These are phyloP conservation scores for Cataglyphis cursor DNA, from an alignment of 2,888 invertebrate genomes.

Conservation along the genomic window DNA sequence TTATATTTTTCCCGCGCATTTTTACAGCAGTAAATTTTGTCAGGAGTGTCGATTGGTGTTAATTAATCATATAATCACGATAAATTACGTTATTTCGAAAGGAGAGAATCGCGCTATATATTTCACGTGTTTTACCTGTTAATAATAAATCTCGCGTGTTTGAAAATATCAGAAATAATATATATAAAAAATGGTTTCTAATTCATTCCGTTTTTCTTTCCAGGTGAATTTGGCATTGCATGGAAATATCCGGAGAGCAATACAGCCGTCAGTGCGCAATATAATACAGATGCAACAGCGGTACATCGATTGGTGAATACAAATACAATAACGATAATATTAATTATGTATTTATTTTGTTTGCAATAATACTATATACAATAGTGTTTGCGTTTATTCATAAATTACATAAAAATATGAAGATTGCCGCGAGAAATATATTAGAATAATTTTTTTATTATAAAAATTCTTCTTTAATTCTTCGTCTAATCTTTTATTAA, in stretches of 20 bases:
- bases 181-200: not conserved
- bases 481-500: not conserved
- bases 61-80: not conserved
- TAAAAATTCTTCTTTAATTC: not conserved
- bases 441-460: not conserved
- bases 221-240: not conserved
- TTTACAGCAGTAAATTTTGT: not conserved
- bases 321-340: not conserved
- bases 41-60: not conserved
- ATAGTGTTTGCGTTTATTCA: not conserved
- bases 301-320: constrained; percentile 8
- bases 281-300: not conserved
- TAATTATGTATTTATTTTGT: not conserved
- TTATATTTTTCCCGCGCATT: not conserved
- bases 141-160: not conserved
- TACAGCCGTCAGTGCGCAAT: not conserved
- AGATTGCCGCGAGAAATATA: not conserved
- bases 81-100: not conserved
- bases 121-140: not conserved
- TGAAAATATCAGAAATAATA: not conserved
- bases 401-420: not conserved
- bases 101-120: not conserved
- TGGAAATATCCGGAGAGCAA: not conserved
- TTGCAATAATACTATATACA: not conserved
- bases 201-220: not conserved